Evolutionary conservation across 2,888 invertebrate genomes (phyloP), one percentile per base, ranked within the genome.

Genomic region (Morpho helenor): DNA sequence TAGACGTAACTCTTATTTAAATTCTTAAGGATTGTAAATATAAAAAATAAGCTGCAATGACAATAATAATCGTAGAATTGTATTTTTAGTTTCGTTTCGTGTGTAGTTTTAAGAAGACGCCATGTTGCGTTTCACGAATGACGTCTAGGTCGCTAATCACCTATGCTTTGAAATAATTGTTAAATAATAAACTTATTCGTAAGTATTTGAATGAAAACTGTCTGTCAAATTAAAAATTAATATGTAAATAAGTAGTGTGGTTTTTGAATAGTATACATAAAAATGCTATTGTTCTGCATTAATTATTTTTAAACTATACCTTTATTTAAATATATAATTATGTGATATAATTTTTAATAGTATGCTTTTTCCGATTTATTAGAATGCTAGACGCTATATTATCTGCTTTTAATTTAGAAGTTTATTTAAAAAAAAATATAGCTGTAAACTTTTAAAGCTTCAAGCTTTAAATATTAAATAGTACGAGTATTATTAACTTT

Each of bases 171-270:
- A 10, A 9, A 10, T 45, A n/a, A 45, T 10, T 7, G 10, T 52
- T 49, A 8, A 40, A 10, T 41, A 49, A 42, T 59, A 23, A 63
- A 59, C 46, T 49, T 23, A 7, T 52, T 42, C 40, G 16, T 46
- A 50, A 63, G 57, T 47, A 58, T 54, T 54, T 59, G 59, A 61
- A 63, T 63, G 66, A 63, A 75, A 78, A 82, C 84, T 83, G 75
- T 79, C 71, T 70, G 85, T 85, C 85, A 85, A 86, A 85, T 86
- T 85, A 84, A 75, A 68, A 71, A 72, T 72, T 67, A 67, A 73
- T 62, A 49, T 86, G 86, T 85, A 86, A 79, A 86, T 86, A 86
- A 56, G 76, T 83, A 83, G 82, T 56, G 60, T 60, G 67, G 69
- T 66, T 66, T 46, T 40, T 9, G 9, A 41, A 40, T 49, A 49